These are phyloP conservation scores for Sapayoa aenigma DNA, from an alignment of 2,113 vertebrate genomes.

Conservation along the genomic window DNA sequence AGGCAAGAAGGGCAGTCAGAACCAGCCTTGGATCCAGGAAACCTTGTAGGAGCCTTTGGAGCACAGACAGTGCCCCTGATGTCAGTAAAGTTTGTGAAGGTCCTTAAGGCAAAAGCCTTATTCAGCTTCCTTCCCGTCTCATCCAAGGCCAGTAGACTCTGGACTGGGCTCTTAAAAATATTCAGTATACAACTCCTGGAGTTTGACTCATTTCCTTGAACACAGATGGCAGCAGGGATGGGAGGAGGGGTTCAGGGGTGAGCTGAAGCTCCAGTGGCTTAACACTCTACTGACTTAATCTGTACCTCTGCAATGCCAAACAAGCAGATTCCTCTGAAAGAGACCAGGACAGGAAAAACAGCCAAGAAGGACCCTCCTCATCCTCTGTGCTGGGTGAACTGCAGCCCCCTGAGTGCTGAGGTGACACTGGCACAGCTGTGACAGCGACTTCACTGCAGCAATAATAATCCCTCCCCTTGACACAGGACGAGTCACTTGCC, in stretches of 20 bases:
- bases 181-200: not conserved
- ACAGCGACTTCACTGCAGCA: not conserved
- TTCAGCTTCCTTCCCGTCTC: not conserved
- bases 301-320: not conserved
- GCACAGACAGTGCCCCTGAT: not conserved
- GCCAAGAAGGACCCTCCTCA: not conserved
- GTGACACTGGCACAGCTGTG: not conserved
- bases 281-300: not conserved
- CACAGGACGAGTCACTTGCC: not conserved
- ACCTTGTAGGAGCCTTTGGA: not conserved
- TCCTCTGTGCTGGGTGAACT: not conserved
- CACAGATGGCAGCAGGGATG: not conserved
- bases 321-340: not conserved
- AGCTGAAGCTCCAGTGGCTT: not conserved
- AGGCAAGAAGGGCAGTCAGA: not conserved
- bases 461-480: not conserved
- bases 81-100: not conserved
- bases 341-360: not conserved
- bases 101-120: not conserved
- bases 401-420: not conserved
- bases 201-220: not conserved
- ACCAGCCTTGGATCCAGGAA: not conserved
- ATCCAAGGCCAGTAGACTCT: not conserved
- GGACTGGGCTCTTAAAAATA: not conserved
- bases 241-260: not conserved